These are phyloP conservation scores for Sphinx pinastri DNA, from an alignment of 2,888 invertebrate species.

Conservation along the genomic window DNA sequence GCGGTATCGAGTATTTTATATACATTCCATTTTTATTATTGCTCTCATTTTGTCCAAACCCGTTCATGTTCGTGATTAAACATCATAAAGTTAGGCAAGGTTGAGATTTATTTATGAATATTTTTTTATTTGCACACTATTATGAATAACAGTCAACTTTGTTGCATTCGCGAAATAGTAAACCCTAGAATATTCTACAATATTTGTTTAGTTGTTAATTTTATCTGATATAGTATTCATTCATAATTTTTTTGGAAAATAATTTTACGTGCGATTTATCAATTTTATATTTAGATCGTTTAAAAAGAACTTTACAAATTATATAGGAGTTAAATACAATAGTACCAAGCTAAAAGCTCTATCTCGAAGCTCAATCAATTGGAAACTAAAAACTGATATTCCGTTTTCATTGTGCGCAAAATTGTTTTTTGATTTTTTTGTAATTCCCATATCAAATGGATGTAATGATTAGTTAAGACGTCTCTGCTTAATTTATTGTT, in stretches of 20 bases:
- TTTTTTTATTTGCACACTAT: background rate
- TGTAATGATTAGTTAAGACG: background rate
- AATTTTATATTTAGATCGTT: too few relatives aligned
- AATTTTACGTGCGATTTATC: too few relatives aligned
- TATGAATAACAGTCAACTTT: background rate
- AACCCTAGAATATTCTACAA: too few relatives aligned
- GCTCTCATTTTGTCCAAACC: constrained; percentile 8
- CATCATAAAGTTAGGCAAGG: constrained; percentile 26
- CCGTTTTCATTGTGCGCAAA: too few relatives aligned
- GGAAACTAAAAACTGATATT: too few relatives aligned
- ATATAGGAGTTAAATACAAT: too few relatives aligned
- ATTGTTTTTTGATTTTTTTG: too few relatives aligned
- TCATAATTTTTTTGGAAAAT: background rate
- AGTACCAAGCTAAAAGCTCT: too few relatives aligned
- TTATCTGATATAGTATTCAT: background rate
- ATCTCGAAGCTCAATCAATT: too few relatives aligned
- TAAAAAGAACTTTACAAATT: too few relatives aligned
- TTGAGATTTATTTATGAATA: background rate
- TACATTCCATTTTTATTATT: constrained; percentile 23
- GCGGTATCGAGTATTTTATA: constrained; percentile 40
- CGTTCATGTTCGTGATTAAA: constrained; percentile 22
- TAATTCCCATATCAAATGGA: background rate
- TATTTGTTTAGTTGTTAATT: background rate
- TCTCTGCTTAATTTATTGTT: background rate
- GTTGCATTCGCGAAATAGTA: background rate